Evolutionary conservation across 2,113 vertebrate genomes (phyloP).

Genomic region (Symphodus melops): DNA sequence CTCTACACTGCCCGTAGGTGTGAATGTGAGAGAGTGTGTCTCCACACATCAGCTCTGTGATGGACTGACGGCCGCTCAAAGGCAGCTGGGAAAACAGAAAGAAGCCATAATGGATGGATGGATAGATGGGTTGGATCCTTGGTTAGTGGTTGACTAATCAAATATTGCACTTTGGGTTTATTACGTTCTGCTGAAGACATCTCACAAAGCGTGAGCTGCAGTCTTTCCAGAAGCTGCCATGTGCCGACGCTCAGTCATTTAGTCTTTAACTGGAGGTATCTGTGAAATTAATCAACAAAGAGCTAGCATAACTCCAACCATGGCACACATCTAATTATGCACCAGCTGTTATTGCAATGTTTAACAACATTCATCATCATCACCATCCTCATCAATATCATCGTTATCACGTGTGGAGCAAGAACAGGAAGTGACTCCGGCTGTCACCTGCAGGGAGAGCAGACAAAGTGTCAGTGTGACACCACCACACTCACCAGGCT

Average conservation of each 20-base stretch:
- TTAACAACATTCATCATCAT: constrained; percentile 45
- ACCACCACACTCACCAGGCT: constrained; percentile 28
- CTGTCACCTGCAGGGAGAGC: constrained; percentile 16
- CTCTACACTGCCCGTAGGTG: too few relatives aligned
- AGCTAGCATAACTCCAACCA: constrained; percentile 29
- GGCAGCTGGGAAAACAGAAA: too few relatives aligned
- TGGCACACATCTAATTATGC: constrained; percentile 44
- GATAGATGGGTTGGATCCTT: too few relatives aligned
- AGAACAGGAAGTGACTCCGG: neutral
- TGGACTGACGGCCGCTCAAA: too few relatives aligned
- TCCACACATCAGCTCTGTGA: too few relatives aligned
- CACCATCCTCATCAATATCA: constrained; percentile 13
- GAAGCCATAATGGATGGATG: too few relatives aligned
- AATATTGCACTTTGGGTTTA: too few relatives aligned
- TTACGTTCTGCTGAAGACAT: neutral
- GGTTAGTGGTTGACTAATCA: too few relatives aligned
- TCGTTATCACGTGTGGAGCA: constrained; percentile 5
- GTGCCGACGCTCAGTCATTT: neutral
- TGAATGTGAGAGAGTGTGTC: too few relatives aligned
- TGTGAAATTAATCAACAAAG: constrained; percentile 38
- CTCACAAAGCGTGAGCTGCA: neutral
- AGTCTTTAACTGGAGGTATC: constrained; percentile 21
- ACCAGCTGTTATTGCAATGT: constrained; percentile 59
- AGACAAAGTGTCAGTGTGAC: constrained; percentile 10
- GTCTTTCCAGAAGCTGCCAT: neutral